Conservation (phyloP, 2,888 invertebrate genomes). For the Troides helena region DNA sequence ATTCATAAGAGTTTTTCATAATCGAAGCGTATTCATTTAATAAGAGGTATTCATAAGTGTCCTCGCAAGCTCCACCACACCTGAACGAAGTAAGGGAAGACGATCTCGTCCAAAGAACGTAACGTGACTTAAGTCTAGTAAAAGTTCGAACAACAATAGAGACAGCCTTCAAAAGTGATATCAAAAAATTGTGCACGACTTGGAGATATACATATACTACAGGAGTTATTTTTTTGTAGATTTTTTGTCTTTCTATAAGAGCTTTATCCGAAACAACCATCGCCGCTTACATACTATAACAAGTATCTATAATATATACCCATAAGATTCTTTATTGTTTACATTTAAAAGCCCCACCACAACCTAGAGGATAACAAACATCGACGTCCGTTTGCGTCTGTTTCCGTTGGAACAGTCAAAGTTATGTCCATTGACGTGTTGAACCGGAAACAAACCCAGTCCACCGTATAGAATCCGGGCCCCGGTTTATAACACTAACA, state of each 20-base stretch:
- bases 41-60: background rate
- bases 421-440: too few species aligned
- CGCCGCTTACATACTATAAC: slow-evolving; percentile 35
- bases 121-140: slow-evolving; percentile 35
- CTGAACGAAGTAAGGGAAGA: slow-evolving; percentile 43
- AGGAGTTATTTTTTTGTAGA: slow-evolving; percentile 40
- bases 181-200: slow-evolving; percentile 56
- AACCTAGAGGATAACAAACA: slow-evolving; percentile 29
- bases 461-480: background rate
- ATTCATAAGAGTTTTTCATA: slow-evolving; percentile 67
- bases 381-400: too few species aligned
- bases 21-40: slow-evolving; percentile 53
- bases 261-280: slow-evolving; percentile 46
- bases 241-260: slow-evolving; percentile 34
- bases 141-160: slow-evolving; percentile 36
- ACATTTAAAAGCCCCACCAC: slow-evolving; percentile 33
- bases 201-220: slow-evolving; percentile 36
- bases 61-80: background rate
- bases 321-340: slow-evolving; percentile 34
- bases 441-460: too few species aligned
- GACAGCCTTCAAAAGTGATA: slow-evolving; percentile 57
- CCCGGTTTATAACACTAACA: slow-evolving; percentile 63
- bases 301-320: slow-evolving; percentile 33
- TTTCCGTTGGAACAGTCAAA: too few species aligned
- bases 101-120: slow-evolving; percentile 34